Evolutionary conservation across 1,140 invertebrate species (phyloP), one percentile per base, ranked within the genome.

Genomic region (Lerema accius): DNA sequence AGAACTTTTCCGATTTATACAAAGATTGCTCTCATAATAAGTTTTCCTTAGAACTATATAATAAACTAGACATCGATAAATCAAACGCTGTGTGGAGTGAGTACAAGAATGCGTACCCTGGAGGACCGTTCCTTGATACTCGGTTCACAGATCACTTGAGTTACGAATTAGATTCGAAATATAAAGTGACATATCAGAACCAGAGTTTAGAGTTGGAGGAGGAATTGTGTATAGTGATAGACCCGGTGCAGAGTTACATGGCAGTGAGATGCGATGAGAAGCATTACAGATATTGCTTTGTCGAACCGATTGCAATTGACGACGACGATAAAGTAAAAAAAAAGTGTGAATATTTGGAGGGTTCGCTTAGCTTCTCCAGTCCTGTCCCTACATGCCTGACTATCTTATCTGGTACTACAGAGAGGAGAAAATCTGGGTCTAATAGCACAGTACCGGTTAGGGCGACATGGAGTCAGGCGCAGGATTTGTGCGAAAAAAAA

Each of bases 91-190:
- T 91, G 50, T 92, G 90, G 90, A 78, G 84, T 0, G 87, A 91
- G 16, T 91, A 84, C 55, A 82, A 79, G 49, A 76, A 82, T 10
- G 40, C 78, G 4, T 90, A 91, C 42, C 78, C 84, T 28, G 83
- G 88, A 5, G 90, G 90, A 7, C 79, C 84, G 0, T 90, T 90
- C 39, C 67, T 90, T 5, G 85, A 89, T 15, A 82, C 76, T 73
- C 81, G 80, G 0, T 78, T 78, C 10, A 82, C 78, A 7, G 77
- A 74, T 17, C 64, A 65, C 4, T 76, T 69, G 4, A 78, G 76
- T 4, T 46, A 65, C 11, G 35, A 75, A 7, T 42, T 84, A 10
- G 50, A 71, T 14, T 62, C 68, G 2, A 68, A 69, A 3, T 81
- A 70, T 46, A 71, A 78, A n/a, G 67, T 82, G 0, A 66, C 66